Conservation (phyloP, 2,888 invertebrate genomes). For the Eristalis intricaria region DNA sequence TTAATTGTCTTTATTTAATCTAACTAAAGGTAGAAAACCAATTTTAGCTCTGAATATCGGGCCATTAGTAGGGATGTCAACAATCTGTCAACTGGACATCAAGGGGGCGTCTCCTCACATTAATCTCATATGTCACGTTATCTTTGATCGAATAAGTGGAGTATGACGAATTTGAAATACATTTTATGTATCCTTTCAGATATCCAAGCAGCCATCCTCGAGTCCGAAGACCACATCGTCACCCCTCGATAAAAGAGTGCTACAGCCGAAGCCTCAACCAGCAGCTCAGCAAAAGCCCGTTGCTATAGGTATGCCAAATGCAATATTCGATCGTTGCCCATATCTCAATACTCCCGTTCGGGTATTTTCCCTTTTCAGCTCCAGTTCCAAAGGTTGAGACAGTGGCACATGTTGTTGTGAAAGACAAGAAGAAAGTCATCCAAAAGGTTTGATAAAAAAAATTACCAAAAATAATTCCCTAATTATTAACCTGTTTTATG, state of each 20-base stretch:
- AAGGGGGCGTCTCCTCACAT: neutral
- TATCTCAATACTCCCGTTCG: neutral
- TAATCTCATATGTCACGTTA: neutral
- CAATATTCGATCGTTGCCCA: neutral
- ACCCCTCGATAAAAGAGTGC: conserved; percentile 85
- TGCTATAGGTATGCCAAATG: conserved; percentile 74
- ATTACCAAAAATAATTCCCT: neutral
- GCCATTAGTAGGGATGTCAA: no score
- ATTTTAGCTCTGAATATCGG: no score
- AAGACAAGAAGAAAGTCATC: conserved; percentile 83
- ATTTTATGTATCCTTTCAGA: conserved; percentile 75
- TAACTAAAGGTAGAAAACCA: no score
- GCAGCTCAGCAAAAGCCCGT: conserved; percentile 61
- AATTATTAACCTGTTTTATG: conserved; percentile 70
- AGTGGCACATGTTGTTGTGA: conserved; percentile 82
- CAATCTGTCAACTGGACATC: no score
- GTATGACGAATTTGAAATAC: neutral
- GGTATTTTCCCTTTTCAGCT: conserved; percentile 72
- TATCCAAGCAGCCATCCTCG: conserved; percentile 81
- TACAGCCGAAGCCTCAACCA: conserved; percentile 86
- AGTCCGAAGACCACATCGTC: conserved; percentile 79
- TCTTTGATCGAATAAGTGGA: no score
- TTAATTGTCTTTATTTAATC: neutral
- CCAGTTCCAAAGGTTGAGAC: conserved; percentile 74
- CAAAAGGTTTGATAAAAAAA: conserved; percentile 82